A percentile compares a stretch with the other conserved stretches of the same genome.
These are phyloP conservation scores for Pyxicephalus adspersus DNA, from an alignment of 2,113 vertebrate species.

Conservation along the genomic window DNA sequence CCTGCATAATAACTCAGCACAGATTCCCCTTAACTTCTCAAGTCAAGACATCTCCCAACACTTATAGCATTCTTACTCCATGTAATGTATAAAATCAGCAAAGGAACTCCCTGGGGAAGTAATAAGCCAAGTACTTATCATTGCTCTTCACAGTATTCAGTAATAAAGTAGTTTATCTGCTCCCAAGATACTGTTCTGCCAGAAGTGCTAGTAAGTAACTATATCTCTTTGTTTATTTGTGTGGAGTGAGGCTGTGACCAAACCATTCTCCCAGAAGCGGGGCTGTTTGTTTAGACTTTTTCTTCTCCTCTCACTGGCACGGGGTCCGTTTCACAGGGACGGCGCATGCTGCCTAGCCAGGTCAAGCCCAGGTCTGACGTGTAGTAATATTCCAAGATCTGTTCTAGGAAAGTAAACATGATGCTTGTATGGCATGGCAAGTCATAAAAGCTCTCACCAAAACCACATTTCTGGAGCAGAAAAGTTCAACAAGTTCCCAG, in stretches of 20 bases:
- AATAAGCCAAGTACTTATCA: neutral
- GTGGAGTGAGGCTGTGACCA: conserved; percentile 56
- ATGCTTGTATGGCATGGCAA: neutral
- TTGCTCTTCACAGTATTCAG: neutral
- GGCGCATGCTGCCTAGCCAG: conserved; percentile 18
- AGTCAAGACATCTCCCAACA: neutral
- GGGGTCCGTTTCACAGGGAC: conserved; percentile 44
- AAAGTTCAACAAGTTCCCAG: conserved; percentile 3
- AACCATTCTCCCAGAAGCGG: conserved; percentile 35
- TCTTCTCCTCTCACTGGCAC: conserved; percentile 5
- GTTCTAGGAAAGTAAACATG: conserved; percentile 5
- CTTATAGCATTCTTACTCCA: neutral
- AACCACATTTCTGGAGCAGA: neutral
- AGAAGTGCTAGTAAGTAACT: conserved; percentile 60
- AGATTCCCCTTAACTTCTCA: no score
- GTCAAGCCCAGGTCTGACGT: neutral
- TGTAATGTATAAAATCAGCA: neutral
- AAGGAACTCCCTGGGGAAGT: neutral
- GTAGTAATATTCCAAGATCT: conserved; percentile 9
- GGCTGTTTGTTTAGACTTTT: conserved; percentile 25
- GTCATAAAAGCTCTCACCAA: neutral
- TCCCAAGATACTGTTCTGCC: conserved; percentile 56
- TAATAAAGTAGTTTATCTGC: conserved; percentile 50
- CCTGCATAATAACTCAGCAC: no score
- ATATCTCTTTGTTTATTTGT: conserved; percentile 65